These are phyloP conservation scores for Anisognathus igniventris DNA, from an alignment of 2,797 vertebrate species.

Conservation along the genomic window DNA sequence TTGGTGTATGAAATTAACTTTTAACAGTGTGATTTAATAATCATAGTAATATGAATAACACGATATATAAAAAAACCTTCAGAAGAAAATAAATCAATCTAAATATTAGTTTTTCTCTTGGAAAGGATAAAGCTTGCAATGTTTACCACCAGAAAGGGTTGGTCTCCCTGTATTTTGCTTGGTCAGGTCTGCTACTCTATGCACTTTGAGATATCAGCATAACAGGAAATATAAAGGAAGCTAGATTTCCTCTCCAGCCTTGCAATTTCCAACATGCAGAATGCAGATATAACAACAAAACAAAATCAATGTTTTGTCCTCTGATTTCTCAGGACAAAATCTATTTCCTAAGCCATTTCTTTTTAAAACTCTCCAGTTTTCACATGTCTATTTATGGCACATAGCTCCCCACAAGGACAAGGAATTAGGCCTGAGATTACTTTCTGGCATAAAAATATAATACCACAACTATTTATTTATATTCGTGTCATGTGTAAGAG, in stretches of 20 bases:
- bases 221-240: slow-evolving; percentile 35
- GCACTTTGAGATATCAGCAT: neutral
- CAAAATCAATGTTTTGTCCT: neutral
- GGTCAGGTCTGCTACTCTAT: neutral
- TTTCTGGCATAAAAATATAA: neutral
- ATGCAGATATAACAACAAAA: neutral
- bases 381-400: neutral
- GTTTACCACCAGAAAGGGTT: neutral
- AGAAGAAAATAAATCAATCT: neutral
- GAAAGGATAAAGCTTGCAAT: neutral
- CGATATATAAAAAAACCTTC: neutral
- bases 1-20: neutral
- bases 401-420: neutral
- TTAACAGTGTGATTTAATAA: neutral
- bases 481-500: neutral
- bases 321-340: neutral
- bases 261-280: neutral
- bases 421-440: neutral
- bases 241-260: neutral
- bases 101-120: neutral
- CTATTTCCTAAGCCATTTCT: neutral
- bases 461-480: neutral
- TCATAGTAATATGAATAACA: neutral
- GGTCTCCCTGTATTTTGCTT: neutral
- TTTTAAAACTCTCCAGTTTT: neutral